Percentiles rank a stretch among this genome's conserved stretches.
Conservation (phyloP, 2,113 vertebrate genomes). For the Chaetodon auriga region DNA sequence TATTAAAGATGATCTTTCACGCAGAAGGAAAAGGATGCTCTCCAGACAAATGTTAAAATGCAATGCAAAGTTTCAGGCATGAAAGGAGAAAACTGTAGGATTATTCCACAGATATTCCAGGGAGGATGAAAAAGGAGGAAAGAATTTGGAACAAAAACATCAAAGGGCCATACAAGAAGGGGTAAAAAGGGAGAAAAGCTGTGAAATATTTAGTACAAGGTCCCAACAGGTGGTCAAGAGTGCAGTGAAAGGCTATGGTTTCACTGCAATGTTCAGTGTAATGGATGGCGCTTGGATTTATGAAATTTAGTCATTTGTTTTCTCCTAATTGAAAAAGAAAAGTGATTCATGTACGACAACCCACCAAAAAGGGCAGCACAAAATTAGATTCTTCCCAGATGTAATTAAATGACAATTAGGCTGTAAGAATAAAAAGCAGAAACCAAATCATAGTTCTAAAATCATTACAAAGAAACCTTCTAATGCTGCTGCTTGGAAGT, state of each 20-base stretch:
- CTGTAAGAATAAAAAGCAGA: conserved; percentile 41
- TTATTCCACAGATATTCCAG: conserved; percentile 89
- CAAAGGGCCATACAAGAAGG: conserved; percentile 85
- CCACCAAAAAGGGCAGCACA: conserved; percentile 16
- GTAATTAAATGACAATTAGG: conserved; percentile 59
- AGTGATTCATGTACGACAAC: conserved; percentile 16
- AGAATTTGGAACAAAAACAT: conserved; percentile 92
- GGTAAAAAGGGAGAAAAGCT: conserved; percentile 83
- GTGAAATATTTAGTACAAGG: conserved; percentile 90
- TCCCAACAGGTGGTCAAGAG: conserved; percentile 92
- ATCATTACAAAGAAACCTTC: conserved; percentile 3
- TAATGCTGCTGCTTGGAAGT: conserved; percentile 3
- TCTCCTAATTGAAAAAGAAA: conserved; percentile 79
- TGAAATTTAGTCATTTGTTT: conserved; percentile 68
- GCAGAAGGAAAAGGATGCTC: conserved; percentile 88
- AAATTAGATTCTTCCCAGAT: conserved; percentile 43
- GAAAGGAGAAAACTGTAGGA: conserved; percentile 89
- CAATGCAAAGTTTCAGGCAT: conserved; percentile 95
- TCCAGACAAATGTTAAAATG: conserved; percentile 96
- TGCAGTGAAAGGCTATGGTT: conserved; percentile 68
- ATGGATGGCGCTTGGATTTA: conserved; percentile 83
- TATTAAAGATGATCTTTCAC: conserved; percentile 98
- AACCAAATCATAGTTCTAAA: conserved; percentile 42
- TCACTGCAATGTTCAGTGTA: conserved; percentile 72
- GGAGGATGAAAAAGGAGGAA: conserved; percentile 83